Percentiles rank a stretch among this genome's conserved stretches.
Evolutionary conservation across 2,113 vertebrate species (phyloP).

Genomic region (Paratilapia polleni): DNA sequence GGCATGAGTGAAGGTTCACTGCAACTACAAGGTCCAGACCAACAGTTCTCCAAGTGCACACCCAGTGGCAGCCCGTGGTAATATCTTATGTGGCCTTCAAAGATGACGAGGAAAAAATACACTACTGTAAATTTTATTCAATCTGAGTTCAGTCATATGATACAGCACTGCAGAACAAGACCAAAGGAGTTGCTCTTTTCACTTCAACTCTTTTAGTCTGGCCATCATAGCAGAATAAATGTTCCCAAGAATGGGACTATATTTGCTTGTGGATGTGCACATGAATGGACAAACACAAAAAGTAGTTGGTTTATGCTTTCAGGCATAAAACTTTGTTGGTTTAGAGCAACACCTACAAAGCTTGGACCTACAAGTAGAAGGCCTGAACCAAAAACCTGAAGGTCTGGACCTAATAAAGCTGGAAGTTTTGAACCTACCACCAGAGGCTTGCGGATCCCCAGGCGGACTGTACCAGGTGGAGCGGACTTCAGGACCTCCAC

Average conservation of each 20-base stretch:
- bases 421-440: conserved; percentile 77
- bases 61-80: not conserved
- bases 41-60: not conserved
- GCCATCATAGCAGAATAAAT: not conserved
- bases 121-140: not conserved
- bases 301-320: not conserved
- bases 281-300: not conserved
- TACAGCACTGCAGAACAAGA: not conserved
- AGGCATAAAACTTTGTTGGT: not conserved
- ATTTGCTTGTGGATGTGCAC: not conserved
- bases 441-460: conserved; percentile 93
- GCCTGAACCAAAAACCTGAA: not conserved
- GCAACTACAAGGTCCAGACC: not conserved
- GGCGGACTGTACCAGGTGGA: conserved; percentile 83
- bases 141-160: not conserved
- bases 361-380: not conserved
- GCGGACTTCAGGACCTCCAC: conserved; percentile 91
- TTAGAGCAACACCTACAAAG: not conserved
- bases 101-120: not conserved
- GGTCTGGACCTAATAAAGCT: not conserved
- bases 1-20: not conserved
- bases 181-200: not conserved
- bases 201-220: not conserved
- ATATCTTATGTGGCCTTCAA: not conserved
- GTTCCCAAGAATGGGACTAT: not conserved